These are phyloP conservation scores for Cetoscarus ocellatus DNA, from an alignment of 2,797 vertebrate genomes.

Conservation along the genomic window DNA sequence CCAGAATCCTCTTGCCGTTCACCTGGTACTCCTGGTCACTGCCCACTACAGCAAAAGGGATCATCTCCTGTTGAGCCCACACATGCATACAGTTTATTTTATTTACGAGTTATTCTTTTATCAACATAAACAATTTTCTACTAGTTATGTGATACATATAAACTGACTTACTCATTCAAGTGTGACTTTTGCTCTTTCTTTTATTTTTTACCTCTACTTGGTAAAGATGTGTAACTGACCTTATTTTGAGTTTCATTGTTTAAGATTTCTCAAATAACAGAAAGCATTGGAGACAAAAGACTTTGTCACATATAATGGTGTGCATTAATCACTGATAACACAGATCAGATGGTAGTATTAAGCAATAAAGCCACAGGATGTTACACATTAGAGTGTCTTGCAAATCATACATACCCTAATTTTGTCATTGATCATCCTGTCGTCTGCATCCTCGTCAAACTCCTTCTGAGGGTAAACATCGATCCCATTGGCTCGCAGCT, in stretches of 20 bases:
- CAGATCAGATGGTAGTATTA: no score
- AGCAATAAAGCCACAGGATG: neutral
- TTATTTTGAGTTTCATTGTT: neutral
- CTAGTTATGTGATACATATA: no score
- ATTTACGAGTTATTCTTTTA: neutral
- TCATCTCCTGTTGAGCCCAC: slow-evolving; percentile 91
- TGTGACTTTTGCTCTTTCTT: no score
- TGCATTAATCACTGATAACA: no score
- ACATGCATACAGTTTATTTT: slow-evolving; percentile 9
- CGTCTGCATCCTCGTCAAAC: slow-evolving; percentile 96
- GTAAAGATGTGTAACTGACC: neutral
- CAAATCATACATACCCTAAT: slow-evolving; percentile 87
- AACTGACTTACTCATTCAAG: no score
- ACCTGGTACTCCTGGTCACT: slow-evolving; percentile 98
- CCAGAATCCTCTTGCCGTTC: slow-evolving; percentile 95
- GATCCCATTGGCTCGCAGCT: slow-evolving; percentile 94
- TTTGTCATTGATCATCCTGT: slow-evolving; percentile 95
- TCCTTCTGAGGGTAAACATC: slow-evolving; percentile 98
- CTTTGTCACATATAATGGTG: no score
- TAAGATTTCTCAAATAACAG: neutral
- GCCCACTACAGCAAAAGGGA: slow-evolving; percentile 97
- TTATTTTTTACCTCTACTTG: slow-evolving; percentile 1
- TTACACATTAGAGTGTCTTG: neutral
- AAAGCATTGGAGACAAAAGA: no score
- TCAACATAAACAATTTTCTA: no score